Evolutionary conservation across 2,888 invertebrate genomes (phyloP), one percentile per base, ranked within the genome.

Genomic region (Odontomyia ornata): DNA sequence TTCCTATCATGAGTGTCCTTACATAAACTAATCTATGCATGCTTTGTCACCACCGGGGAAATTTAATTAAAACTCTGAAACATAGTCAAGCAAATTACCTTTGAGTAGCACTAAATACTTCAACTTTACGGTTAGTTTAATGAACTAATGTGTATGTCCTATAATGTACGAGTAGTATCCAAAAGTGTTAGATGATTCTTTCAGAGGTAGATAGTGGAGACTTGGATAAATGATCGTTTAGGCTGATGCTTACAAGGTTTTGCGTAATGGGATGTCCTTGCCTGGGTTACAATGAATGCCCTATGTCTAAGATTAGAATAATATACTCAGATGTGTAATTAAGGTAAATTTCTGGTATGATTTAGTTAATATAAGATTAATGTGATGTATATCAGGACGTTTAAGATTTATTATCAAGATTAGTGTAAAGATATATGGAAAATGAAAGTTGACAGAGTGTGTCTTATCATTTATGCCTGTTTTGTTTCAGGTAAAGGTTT

Each of bases 11-110:
- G 5, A 9, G n/a, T 13, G 23, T 60, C 60, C 0, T 60, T 25
- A 9, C 36, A 36, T 36, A 36, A 3, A 36, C n/a, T 36, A 9
- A 3, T 36, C 36, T 9, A 36, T 36, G 5, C 15, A 60, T 13
- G 21, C 60, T 21, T 60, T 25, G 23, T 3, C 52, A 1, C 27
- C 11, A 13, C 15, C 62, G 13, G 27, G 65, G 21, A 30, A 72
- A 72, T 72, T 72, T 72, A 72, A 72, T 72, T 72, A 72, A 30
- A 72, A 56, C 46, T 72, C 56, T 21, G 56, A 4, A 72, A 72
- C 57, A 56, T 56, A 30, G 57, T 72, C 30, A 56, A 28, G 57
- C 57, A 72, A 72, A 72, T 57, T 56, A 57, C 57, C 56, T 56
- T 72, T 56, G 72, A 72, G 72, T 72, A 18, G 72, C 56, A 47